Percentiles rank a stretch among this genome's conserved stretches.
Conservation (phyloP, 2,888 invertebrate genomes). For the Blera fallax region DNA sequence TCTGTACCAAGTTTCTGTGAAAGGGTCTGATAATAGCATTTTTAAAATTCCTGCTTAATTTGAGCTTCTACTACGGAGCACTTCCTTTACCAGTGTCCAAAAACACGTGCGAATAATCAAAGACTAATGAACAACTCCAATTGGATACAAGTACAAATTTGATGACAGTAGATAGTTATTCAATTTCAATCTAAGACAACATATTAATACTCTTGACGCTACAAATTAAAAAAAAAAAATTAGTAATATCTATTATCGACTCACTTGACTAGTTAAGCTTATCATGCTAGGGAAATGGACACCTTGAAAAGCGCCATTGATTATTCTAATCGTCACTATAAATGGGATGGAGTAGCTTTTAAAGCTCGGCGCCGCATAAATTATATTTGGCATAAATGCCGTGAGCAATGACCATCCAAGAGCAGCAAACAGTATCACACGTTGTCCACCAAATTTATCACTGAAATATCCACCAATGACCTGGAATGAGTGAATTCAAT, state of each 20-base stretch:
- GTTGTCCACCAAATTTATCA: constrained; percentile 86
- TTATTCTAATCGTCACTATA: constrained; percentile 84
- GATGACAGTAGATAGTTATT: no score
- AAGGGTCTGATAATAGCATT: no score
- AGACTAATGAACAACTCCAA: no score
- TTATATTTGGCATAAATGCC: constrained; percentile 84
- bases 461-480: constrained; percentile 84
- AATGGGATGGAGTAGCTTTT: constrained; percentile 82
- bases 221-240: neutral
- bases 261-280: constrained; percentile 85
- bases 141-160: no score
- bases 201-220: no score
- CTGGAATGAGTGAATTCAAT: constrained; percentile 67
- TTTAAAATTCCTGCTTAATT: no score
- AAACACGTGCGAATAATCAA: no score
- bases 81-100: no score
- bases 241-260: constrained; percentile 21
- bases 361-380: constrained; percentile 80
- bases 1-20: no score
- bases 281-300: constrained; percentile 88
- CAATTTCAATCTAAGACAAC: no score
- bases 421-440: constrained; percentile 85
- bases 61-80: no score
- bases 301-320: constrained; percentile 86
- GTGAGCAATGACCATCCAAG: constrained; percentile 84